Percentiles rank a stretch among this genome's conserved stretches.
Conservation (phyloP, 2,888 invertebrate genomes). For the Punctoribates punctum region DNA sequence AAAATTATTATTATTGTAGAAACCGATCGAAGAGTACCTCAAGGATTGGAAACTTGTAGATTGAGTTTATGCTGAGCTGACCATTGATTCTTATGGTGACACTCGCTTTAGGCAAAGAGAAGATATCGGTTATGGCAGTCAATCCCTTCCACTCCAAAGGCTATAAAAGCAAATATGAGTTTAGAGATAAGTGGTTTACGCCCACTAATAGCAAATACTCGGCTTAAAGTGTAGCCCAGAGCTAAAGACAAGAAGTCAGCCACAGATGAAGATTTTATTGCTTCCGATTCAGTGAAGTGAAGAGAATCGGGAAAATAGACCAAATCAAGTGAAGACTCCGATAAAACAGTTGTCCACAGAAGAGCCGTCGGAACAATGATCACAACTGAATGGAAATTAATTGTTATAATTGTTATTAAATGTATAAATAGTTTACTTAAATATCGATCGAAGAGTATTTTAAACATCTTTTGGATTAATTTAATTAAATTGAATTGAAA, state of each 20-base stretch:
- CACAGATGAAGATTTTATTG: slow-evolving; percentile 4
- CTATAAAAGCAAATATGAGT: not conserved
- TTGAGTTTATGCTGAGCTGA: slow-evolving; percentile 1
- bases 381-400: no score
- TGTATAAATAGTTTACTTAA: no score
- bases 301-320: not conserved
- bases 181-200: not conserved
- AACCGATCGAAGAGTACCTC: not conserved
- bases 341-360: not conserved
- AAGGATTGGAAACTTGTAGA: not conserved
- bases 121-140: not conserved
- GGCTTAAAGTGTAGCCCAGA: slow-evolving; percentile 16
- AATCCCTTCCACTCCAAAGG: not conserved
- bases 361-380: no score
- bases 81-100: not conserved
- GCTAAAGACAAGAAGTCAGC: slow-evolving; percentile 7
- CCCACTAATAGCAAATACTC: not conserved
- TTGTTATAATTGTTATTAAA: no score
- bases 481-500: no score
- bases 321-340: not conserved
- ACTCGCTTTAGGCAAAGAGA: not conserved
- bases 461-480: no score
- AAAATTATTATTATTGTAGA: not conserved
- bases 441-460: no score
- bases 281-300: not conserved